Evolutionary conservation across 2,113 vertebrate genomes (phyloP).

Genomic region (Axis porcinus): DNA sequence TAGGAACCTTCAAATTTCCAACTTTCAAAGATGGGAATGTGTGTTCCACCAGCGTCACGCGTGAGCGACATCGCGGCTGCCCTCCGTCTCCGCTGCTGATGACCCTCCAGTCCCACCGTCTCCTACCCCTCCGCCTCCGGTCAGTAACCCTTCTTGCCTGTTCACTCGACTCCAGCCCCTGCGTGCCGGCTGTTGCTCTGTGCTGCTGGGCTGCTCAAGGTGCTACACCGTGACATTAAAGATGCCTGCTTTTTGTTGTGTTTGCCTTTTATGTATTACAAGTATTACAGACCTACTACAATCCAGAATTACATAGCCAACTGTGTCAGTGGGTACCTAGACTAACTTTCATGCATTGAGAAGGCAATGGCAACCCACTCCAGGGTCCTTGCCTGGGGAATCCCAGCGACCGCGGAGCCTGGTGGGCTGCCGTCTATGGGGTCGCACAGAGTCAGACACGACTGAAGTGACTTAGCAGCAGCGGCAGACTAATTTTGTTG

Average conservation of each 20-base stretch:
- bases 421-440: no score
- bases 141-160: background rate
- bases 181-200: background rate
- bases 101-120: background rate
- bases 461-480: no score
- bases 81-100: background rate
- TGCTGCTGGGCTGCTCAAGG: background rate
- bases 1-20: background rate
- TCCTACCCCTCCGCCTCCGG: background rate
- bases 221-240: background rate
- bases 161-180: background rate
- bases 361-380: no score
- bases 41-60: rapidly evolving
- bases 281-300: background rate
- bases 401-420: no score
- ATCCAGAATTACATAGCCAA: background rate
- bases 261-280: background rate
- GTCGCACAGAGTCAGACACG: no score
- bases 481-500: background rate
- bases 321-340: background rate
- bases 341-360: background rate
- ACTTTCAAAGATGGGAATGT: background rate
- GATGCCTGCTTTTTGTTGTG: background rate
- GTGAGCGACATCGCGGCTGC: rapidly evolving
- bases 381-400: no score